Base-by-base conservation (phyloP, 2,888 invertebrate species). In the Cyclophora albipunctata region DNA sequence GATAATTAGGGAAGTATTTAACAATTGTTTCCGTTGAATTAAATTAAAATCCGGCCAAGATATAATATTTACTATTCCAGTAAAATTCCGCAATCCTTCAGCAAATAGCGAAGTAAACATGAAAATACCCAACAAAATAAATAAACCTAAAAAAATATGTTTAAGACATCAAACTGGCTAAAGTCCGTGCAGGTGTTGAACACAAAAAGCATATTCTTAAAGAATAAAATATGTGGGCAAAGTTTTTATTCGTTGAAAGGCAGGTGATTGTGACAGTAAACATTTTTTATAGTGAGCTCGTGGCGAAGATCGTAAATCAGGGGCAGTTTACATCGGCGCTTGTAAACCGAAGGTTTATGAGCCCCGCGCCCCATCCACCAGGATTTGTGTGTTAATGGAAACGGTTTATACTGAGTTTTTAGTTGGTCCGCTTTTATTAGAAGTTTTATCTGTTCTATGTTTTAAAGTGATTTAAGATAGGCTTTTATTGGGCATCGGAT, bases 271-370 rank as follows among this genome's bases (percentile, higher is more conserved):
- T 69, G 67, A 72, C 69, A 68, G 71, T 72, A 73, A 79, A 78
- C 71, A 73, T 71, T 79, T 77, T 76, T 78, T 73, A 75, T 71
- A 72, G 71, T 67, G 62, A 60, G 60, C 64, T 69, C 67, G 62
- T 55, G 61, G 59, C 61, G 59, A 48, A 44, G 58, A 48, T 64
- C 70, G 72, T 81, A 76, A 80, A 79, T 79, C 77, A 78, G 60
- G 63, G 60, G 54, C 65, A 76, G 72, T 77, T 75, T 78, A 75
- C 76, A 77, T 61, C 66, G 63, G 55, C 45, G 67, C 71, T 63
- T 72, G 66, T 59, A 62, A 61, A 65, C 65, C 63, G 52, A 62
- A 57, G 64, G 64, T 69, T 67, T 71, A 70, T 59, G 66, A 60
- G 48, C 58, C 40, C 58, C 55, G 56, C 34, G 55, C 56, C 51